Conservation (phyloP, 2,888 invertebrate genomes). For the Lobophora halterata region DNA sequence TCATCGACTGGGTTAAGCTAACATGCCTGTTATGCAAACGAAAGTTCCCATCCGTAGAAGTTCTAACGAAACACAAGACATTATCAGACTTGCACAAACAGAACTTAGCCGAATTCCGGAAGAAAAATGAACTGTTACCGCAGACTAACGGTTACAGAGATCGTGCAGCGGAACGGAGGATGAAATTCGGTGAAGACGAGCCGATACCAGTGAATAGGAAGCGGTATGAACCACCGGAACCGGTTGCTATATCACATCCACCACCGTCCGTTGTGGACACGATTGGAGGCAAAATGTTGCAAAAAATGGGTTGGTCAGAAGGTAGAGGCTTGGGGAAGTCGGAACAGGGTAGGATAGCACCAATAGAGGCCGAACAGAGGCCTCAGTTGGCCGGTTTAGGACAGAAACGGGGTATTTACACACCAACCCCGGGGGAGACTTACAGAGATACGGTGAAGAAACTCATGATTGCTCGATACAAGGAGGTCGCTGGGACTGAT, state of each 20-base stretch:
- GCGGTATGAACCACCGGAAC: slow-evolving; percentile 62
- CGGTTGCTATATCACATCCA: slow-evolving; percentile 77
- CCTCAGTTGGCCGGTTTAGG: slow-evolving; percentile 92
- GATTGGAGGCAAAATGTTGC: slow-evolving; percentile 95
- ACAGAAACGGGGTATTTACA: slow-evolving; percentile 88
- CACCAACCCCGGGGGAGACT: slow-evolving; percentile 90
- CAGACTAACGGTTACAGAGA: slow-evolving; percentile 88
- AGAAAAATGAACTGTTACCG: slow-evolving; percentile 57
- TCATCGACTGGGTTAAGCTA: slow-evolving; percentile 93
- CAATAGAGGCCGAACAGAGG: slow-evolving; percentile 89
- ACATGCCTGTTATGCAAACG: slow-evolving; percentile 97
- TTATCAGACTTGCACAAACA: slow-evolving; percentile 97
- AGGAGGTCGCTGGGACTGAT: slow-evolving; percentile 86
- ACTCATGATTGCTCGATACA: slow-evolving; percentile 93
- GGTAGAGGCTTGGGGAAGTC: slow-evolving; percentile 96
- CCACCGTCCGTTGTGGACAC: slow-evolving; percentile 91
- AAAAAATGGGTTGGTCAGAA: slow-evolving; percentile 99
- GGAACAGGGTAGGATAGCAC: slow-evolving; percentile 95
- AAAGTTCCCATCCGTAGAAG: slow-evolving; percentile 94
- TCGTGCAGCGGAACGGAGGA: slow-evolving; percentile 95
- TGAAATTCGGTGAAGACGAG: slow-evolving; percentile 95
- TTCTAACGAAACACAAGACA: slow-evolving; percentile 93
- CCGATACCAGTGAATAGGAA: slow-evolving; percentile 70
- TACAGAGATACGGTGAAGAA: slow-evolving; percentile 95
- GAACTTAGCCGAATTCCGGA: slow-evolving; percentile 84